Conservation (phyloP, 2,113 vertebrate genomes). For the Rhodinocichla rosea region DNA sequence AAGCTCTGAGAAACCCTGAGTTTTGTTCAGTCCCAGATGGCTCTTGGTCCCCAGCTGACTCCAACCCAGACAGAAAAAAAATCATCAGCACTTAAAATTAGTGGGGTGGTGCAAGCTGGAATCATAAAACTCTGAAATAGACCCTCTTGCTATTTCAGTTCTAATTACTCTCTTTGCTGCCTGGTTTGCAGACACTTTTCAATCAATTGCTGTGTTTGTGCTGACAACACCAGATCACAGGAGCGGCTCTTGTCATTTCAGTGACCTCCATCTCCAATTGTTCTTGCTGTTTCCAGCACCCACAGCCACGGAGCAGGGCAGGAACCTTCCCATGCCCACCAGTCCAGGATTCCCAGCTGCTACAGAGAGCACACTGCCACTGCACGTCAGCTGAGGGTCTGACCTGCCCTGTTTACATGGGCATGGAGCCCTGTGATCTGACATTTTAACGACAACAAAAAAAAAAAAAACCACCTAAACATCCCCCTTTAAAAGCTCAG, state of each 20-base stretch:
- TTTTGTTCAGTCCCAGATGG: neutral
- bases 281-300: neutral
- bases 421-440: neutral
- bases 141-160: constrained; percentile 10
- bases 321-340: neutral
- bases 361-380: neutral
- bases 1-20: neutral
- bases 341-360: neutral
- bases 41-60: neutral
- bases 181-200: constrained; percentile 36
- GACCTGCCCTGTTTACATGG: neutral
- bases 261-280: neutral
- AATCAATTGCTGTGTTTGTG: constrained; percentile 4
- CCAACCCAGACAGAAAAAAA: neutral
- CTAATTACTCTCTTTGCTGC: neutral
- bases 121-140: neutral
- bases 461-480: neutral
- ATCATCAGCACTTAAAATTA: neutral
- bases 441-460: neutral
- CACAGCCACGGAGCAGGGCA: neutral
- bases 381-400: neutral
- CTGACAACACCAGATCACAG: neutral
- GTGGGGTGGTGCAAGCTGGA: neutral
- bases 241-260: constrained; percentile 13
- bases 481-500: neutral